A percentile compares a stretch with the other conserved stretches of the same genome.
Conservation (phyloP, 2,113 vertebrate genomes). For the Morone saxatilis region DNA sequence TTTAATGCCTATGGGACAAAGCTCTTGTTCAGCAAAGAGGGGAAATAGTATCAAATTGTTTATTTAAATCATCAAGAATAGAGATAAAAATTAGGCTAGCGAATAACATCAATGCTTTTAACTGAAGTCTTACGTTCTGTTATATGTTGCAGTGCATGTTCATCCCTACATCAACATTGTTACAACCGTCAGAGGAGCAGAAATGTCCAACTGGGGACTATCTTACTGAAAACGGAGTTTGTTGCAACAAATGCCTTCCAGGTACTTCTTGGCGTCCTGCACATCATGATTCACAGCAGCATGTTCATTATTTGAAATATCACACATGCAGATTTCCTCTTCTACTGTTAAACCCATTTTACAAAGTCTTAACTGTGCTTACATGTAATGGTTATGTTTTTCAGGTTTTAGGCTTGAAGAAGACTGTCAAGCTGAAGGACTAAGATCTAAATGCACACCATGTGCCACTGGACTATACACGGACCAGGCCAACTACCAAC, state of each 20-base stretch:
- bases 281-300: not conserved
- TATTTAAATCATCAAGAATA: too few relatives aligned
- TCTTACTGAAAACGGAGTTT: not conserved
- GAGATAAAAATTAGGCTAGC: too few relatives aligned
- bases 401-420: constrained; percentile 72
- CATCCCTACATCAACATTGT: not conserved
- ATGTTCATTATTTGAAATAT: not conserved
- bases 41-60: too few relatives aligned
- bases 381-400: constrained; percentile 10
- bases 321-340: not conserved
- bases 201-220: constrained; percentile 36
- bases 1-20: too few relatives aligned
- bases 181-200: not conserved
- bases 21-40: too few relatives aligned
- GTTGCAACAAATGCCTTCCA: constrained; percentile 81
- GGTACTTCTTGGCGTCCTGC: constrained; percentile 62
- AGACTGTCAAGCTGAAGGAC: not conserved
- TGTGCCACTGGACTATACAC: constrained; percentile 43
- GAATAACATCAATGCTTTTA: too few relatives aligned
- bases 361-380: not conserved
- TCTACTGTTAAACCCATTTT: not conserved
- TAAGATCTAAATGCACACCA: constrained; percentile 45
- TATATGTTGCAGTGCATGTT: constrained; percentile 61
- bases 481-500: not conserved
- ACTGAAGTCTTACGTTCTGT: too few relatives aligned